Base-by-base conservation (phyloP, 2,888 invertebrate species). In the Corythucha ciliata region DNA sequence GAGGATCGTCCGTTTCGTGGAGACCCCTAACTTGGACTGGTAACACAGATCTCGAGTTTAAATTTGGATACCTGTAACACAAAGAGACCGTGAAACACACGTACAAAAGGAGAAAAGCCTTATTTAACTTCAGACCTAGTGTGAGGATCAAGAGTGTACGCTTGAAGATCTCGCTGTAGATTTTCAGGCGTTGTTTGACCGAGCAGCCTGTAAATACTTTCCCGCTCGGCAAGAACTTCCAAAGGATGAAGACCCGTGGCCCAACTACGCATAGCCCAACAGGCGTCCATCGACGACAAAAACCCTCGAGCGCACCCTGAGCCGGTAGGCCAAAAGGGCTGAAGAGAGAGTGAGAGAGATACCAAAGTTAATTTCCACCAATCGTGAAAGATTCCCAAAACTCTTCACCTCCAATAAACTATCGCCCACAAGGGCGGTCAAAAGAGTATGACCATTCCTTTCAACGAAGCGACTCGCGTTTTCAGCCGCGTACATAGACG, bases 291-390 rank as follows among this genome's bases (percentile, higher is more conserved):
- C 3, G 91, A 89, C 18, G 93, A 91, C 2, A 98, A 75, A 69
- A 97, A 97, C 12, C 97, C 97, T 50, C 97, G 78, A 0, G 96
- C 97, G 72, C 94, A 94, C 1, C 98, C 98, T 3, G 94, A 94
- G 0, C 98, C 98, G 0, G 94, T 96, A 4, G 97, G 98, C 97
- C 98, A 98, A 70, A 98, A 98, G 0, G 91, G 91, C 77, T 79
- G 62, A 2, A 70, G 69, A 37, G 36, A 52, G 20, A 27, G 18
- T 40, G 40, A 16, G n/a, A 42, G 27, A 42, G 16, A 10, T 24
- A n/a, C 27, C 8, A 24, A 8, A 20, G 7, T 29, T 29, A 10
- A 29, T 29, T 29, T 29, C 29, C 10, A 10, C 8, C 12, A 29
- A 8, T 10, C 10, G 29, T 10, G 10, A 29, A 12, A 29, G 12